Conservation (phyloP, 2,888 invertebrate genomes). For the Spilarctia lutea region DNA sequence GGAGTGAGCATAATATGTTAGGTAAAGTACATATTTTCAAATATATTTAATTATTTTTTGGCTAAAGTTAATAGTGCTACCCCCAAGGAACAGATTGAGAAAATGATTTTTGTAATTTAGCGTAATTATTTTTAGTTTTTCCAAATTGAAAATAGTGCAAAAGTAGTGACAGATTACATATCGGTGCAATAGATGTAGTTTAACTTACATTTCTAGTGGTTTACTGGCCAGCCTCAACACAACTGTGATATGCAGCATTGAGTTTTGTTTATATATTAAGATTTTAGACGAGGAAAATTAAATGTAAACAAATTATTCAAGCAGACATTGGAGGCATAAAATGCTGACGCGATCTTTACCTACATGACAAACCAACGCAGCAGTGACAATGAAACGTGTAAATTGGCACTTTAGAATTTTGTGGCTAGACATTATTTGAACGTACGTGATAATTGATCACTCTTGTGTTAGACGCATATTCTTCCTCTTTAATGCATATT, state of each 20-base stretch:
- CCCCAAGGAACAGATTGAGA: not conserved
- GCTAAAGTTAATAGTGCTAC: too few relatives aligned
- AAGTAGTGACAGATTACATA: not conserved
- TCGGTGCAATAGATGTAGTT: slow-evolving; percentile 4
- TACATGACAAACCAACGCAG: slow-evolving; percentile 31
- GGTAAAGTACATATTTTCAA: not conserved
- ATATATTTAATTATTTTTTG: not conserved
- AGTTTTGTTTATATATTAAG: slow-evolving; percentile 70
- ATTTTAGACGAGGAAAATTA: slow-evolving; percentile 63
- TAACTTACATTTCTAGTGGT: slow-evolving; percentile 56
- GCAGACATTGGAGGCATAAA: slow-evolving; percentile 38
- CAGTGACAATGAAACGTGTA: slow-evolving; percentile 57
- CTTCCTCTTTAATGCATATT: slow-evolving; percentile 18
- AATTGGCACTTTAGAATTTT: slow-evolving; percentile 51
- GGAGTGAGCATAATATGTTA: not conserved
- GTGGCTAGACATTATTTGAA: slow-evolving; percentile 42
- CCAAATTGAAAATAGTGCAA: too few relatives aligned
- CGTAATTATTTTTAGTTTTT: too few relatives aligned
- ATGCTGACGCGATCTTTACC: slow-evolving; percentile 60
- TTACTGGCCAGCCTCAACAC: slow-evolving; percentile 48
- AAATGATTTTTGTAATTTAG: not conserved
- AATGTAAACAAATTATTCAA: slow-evolving; percentile 44
- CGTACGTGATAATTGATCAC: slow-evolving; percentile 54
- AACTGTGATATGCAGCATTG: slow-evolving; percentile 59
- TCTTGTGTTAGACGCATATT: slow-evolving; percentile 21